Evolutionary conservation across 2,888 invertebrate species (phyloP), one percentile per base, ranked within the genome.

Genomic region (Heteropelma amictum): DNA sequence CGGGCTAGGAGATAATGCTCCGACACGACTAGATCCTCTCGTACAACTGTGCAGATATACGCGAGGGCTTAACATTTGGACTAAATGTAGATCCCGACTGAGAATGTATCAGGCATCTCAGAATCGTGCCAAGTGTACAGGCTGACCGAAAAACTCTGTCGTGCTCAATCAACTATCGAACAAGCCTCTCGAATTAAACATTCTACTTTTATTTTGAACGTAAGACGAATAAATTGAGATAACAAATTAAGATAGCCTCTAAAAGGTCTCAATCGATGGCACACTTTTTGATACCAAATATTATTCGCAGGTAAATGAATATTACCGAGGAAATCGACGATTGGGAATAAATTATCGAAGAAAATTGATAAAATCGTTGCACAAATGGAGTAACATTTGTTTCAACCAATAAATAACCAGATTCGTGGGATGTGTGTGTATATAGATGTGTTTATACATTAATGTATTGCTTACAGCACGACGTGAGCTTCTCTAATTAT

Each of bases 91-190:
- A 71, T 75, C 71, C 49, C 75, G 67, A 47, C 58, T 53, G 71
- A 61, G 71, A 71, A 71, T 67, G 71, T 71, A 75, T 75, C 68
- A 28, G 54, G 54, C 71, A 75, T 68, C 61, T 71, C 10, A 49
- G 71, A 75, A 63, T 68, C 75, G 75, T 68, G 75, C 71, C 71
- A 71, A 71, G 71, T 72, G 69, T 74, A 69, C 74, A 74, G 69
- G 60, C 69, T 56, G 69, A 53, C 69, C 74, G 69, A 65, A 74
- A 73, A 74, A 53, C 19, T 73, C 42, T 21, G n/a, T 67, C 38
- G 53, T 14, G 8, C 58, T 14, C 7, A 12, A 33, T 4, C 23
- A 17, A 23, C 40, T n/a, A 54, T 65, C 53, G 65, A n/a, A n/a
- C n/a, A 12, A 38, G 38, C 12, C 38, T 38, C n/a, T 12, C 12